Percentiles rank a stretch among this genome's conserved stretches.
phyloP scores from a whole-genome alignment of 2,888 invertebrate genomes.

The Cephus pulcher region DNA sequence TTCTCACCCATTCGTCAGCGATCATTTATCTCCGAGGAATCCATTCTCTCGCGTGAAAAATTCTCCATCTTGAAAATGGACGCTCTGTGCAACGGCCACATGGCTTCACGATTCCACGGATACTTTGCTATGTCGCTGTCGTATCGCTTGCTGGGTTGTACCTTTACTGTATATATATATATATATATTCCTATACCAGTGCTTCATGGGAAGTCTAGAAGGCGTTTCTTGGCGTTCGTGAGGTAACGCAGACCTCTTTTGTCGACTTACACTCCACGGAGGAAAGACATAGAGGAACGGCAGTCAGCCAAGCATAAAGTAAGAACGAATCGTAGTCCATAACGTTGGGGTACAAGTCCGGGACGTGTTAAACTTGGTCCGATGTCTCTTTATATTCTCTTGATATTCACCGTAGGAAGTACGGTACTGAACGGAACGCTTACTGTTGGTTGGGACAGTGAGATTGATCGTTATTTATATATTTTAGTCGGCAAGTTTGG shows the following conservation, averaged over 20 bases:
- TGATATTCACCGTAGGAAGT: neutral
- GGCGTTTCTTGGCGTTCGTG: slow-evolving; percentile 40
- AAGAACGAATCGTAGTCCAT: slow-evolving; percentile 56
- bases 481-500: neutral
- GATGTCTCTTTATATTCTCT: neutral
- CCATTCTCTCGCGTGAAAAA: neutral
- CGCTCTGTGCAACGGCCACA: neutral
- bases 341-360: slow-evolving; percentile 46
- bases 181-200: neutral
- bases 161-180: neutral
- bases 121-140: neutral
- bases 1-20: neutral
- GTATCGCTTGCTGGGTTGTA: neutral
- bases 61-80: neutral
- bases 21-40: neutral
- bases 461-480: neutral
- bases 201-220: slow-evolving; percentile 27
- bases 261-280: slow-evolving; percentile 31
- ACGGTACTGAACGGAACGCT: neutral
- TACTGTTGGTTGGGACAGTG: too few relatives aligned
- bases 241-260: slow-evolving; percentile 29
- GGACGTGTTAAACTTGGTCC: slow-evolving; percentile 24
- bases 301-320: slow-evolving; percentile 57
- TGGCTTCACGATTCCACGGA: neutral
- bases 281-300: slow-evolving; percentile 37